Percentiles rank a stretch among this genome's conserved stretches.
phyloP scores from a whole-genome alignment of 2,797 vertebrate genomes.

The Rhincodon typus region DNA sequence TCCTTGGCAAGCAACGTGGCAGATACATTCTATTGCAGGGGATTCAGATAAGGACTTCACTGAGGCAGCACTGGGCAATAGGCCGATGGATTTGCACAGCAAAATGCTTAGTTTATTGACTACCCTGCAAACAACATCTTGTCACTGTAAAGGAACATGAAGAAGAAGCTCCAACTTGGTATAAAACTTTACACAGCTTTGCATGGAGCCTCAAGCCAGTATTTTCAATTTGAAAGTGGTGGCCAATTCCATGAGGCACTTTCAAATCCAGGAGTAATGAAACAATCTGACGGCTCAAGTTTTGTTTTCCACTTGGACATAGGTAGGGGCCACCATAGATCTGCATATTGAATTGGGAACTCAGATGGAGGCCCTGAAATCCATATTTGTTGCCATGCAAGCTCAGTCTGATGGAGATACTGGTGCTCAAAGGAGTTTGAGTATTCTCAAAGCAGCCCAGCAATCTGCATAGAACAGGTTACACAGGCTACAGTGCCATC shows the following conservation, averaged over 20 bases:
- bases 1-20: background rate
- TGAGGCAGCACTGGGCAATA: background rate
- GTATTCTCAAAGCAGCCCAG: background rate
- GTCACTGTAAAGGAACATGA: background rate
- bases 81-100: background rate
- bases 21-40: background rate
- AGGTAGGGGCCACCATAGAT: background rate
- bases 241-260: background rate
- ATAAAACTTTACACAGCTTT: background rate
- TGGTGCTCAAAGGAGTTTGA: background rate
- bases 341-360: background rate
- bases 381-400: background rate
- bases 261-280: background rate
- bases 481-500: background rate
- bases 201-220: too few relatives aligned
- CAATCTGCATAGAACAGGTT: too few relatives aligned
- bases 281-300: background rate
- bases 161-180: background rate
- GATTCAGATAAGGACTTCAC: background rate
- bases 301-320: background rate
- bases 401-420: background rate
- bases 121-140: background rate
- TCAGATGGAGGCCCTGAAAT: background rate
- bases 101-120: background rate
- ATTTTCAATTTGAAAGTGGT: background rate